Base-by-base conservation (phyloP, 2,113 vertebrate genomes). In the Candoia aspera region DNA sequence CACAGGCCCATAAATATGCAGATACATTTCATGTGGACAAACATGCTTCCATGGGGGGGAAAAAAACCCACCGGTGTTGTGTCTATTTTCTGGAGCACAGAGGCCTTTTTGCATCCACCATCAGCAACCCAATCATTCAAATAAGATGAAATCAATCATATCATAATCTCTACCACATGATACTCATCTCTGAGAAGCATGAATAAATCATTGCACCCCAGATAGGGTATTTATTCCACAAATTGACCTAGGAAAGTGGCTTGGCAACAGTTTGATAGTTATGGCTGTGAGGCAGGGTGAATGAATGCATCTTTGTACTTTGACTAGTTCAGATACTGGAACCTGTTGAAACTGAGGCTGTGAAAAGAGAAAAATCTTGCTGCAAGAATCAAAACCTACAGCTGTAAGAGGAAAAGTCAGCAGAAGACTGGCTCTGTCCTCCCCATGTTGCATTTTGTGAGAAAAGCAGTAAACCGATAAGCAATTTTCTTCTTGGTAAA, bases 201-300 rank as follows among this genome's bases (percentile, higher is more conserved):
- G 97, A 98, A 98, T 98, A 97, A 97, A 96, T 97, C 97, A 96
- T 97, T 98, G 97, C 98, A 95, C 96, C 96, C 95, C 94, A 95
- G 59, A 94, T 94, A 93, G 94, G 94, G 92, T 95, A 94, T 96
- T 94, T 95, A 94, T 93, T 93, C 94, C 95, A 95, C 95, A 95
- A 91, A 96, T 95, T 92, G 94, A 96, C 95, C 94, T 92, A 73
- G 96, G 93, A 96, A 79, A 96, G 95, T 95, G 93, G 95, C 94
- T 92, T 91, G 91, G 96, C 95, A 95, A 96, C 92, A 96, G 96
- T 96, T 93, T 93, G 95, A 97, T 94, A 97, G 94, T 93, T 93
- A 94, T 95, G 91, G 90, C 95, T 92, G 94, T 90, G 97, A n/a
- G 13, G 57, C 15, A n/a, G 68, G 33, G 33, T 79, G 68, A 93